Evolutionary conservation across 1,140 invertebrate species (phyloP).

Genomic region (Heliconius hermathena): DNA sequence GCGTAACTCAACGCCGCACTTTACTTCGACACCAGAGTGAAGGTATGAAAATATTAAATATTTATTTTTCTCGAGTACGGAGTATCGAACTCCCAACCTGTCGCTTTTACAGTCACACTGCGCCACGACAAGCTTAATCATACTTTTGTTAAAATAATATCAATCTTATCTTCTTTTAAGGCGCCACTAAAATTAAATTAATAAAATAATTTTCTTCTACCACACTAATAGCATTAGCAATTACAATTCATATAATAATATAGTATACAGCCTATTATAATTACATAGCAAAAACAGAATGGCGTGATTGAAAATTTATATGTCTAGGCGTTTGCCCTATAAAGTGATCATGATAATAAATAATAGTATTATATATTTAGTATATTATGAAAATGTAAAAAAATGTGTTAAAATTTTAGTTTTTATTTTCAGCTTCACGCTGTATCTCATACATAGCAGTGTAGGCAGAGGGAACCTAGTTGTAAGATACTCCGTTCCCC

Average conservation of each 20-base stretch:
- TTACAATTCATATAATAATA: not conserved
- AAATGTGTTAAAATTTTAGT: no score
- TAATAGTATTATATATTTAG: not conserved
- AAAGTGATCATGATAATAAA: not conserved
- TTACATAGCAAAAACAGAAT: not conserved
- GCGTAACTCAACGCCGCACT: no score
- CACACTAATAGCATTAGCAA: not conserved
- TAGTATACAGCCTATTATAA: not conserved
- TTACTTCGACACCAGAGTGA: no score
- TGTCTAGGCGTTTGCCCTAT: not conserved
- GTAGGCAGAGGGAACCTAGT: not conserved
- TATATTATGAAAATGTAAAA: no score
- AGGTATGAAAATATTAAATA: no score
- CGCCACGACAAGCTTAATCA: no score
- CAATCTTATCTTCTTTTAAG: no score
- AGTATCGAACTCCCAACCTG: no score
- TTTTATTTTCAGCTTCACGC: not conserved
- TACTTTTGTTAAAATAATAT: no score
- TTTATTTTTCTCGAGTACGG: no score
- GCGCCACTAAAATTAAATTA: not conserved
- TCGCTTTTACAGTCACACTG: no score
- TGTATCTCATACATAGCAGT: not conserved
- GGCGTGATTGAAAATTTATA: not conserved
- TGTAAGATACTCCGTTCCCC: not conserved
- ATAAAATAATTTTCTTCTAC: not conserved